Evolutionary conservation across 2,113 vertebrate species (phyloP).

Genomic region (mouse (Mus musculus)): DNA sequence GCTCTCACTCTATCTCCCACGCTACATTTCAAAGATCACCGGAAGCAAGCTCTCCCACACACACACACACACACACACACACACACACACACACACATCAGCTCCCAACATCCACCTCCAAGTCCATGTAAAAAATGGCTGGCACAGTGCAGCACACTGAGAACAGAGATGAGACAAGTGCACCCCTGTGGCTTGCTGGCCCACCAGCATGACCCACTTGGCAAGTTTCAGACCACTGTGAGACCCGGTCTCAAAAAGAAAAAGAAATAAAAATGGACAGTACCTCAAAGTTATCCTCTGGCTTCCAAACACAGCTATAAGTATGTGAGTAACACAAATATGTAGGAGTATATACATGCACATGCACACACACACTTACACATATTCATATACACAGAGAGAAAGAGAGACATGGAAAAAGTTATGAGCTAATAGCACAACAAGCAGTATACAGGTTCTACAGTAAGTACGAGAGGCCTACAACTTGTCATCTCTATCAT

Average conservation of each 20-base stretch:
- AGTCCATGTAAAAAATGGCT: neutral
- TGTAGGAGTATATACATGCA: neutral
- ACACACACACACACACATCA: neutral
- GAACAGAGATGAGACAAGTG: neutral
- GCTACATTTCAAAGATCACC: neutral
- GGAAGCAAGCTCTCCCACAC: neutral
- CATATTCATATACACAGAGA: neutral
- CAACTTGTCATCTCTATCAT: neutral
- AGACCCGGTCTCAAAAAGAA: neutral
- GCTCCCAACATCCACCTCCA: neutral
- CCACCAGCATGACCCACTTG: neutral
- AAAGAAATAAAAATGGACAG: neutral
- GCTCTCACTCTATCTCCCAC: neutral
- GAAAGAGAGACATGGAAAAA: neutral
- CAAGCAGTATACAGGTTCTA: neutral
- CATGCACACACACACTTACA: no score
- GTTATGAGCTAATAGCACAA: neutral
- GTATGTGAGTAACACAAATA: neutral
- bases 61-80: neutral
- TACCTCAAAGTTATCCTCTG: neutral
- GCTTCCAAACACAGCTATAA: neutral
- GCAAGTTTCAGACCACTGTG: neutral
- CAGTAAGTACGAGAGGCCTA: neutral
- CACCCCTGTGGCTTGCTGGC: neutral
- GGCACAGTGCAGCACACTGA: no score